Evolutionary conservation across 2,797 vertebrate genomes (phyloP).

Genomic region (Tinamus major): DNA sequence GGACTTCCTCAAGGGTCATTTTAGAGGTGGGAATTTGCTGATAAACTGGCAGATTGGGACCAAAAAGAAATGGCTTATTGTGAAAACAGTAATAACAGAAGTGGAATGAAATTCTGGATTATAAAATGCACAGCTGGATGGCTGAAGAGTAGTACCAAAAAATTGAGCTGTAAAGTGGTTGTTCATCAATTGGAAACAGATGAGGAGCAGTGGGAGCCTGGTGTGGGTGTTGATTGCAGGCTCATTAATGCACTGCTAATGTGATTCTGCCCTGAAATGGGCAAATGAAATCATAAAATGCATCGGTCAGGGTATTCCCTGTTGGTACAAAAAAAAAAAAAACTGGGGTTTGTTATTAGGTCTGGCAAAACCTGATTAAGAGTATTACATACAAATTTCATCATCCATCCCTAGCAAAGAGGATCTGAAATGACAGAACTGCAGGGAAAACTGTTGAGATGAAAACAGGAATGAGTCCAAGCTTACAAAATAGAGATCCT

Average conservation of each 20-base stretch:
- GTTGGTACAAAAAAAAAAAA: not conserved
- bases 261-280: constrained; percentile 13
- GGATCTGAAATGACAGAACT: not conserved
- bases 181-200: constrained; percentile 45
- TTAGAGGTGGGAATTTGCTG: constrained; percentile 13
- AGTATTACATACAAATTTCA: constrained; percentile 2
- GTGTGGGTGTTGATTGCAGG: not conserved
- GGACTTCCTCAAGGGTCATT: constrained; percentile 8
- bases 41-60: not conserved
- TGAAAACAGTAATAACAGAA: constrained; percentile 33
- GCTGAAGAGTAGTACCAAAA: constrained; percentile 4
- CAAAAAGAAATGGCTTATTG: not conserved
- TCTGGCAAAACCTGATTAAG: not conserved
- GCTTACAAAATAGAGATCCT: not conserved
- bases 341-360: not conserved
- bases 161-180: constrained; percentile 42
- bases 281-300: not conserved
- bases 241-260: constrained; percentile 14
- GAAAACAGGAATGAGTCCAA: not conserved
- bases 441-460: not conserved
- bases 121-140: constrained; percentile 59
- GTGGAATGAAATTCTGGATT: constrained; percentile 45
- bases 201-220: constrained; percentile 44
- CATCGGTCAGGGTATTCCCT: constrained; percentile 6
- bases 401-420: not conserved